Base-by-base conservation (phyloP, 2,888 invertebrate genomes). In the Drosophila koepferae region DNA sequence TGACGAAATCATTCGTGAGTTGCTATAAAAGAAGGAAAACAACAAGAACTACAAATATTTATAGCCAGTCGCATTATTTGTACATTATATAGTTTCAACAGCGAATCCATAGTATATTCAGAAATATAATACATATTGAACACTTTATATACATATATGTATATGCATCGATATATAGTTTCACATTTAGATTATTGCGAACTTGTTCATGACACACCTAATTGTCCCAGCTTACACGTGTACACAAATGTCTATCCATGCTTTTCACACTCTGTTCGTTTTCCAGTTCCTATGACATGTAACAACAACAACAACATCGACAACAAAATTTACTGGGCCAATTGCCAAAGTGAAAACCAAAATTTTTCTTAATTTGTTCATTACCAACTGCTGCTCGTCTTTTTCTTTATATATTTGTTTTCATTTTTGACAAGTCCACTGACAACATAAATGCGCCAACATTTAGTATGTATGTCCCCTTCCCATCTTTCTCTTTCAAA, bases 401-500 rank as follows among this genome's bases (percentile, higher is more conserved):
- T 5, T 10, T 31, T 31, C 6, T 40, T 16, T 34, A 6, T 28
- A 6, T 6, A 16, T 28, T 61, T 72, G 16, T 64, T 78, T 81
- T 49, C 23, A 69, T 14, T 41, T 63, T 76, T 81, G 84, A 85
- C 86, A 85, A 77, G 79, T 74, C 81, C 73, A 77, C 72, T 80
- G 87, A 84, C 85, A 86, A 74, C 82, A 84, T 78, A 81, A 85
- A 87, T 87, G 79, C 72, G 86, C 82, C 66, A 79, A 71, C 82
- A 82, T 85, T 85, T 76, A n/a, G n/a, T n/a, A 74, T 75, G 65
- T 76, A 74, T 75, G 63, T 70, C 67, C 80, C 72, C 64, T 65
- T 48, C 1, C 10, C 31, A 51, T 7, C 7, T 18, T 18, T 20
- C 40, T 40, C 20, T 16, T 28, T 40, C n/a, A 60, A 78, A 78